phyloP scores from a whole-genome alignment of 2,888 invertebrate genomes.

The Harmothoe impar region DNA sequence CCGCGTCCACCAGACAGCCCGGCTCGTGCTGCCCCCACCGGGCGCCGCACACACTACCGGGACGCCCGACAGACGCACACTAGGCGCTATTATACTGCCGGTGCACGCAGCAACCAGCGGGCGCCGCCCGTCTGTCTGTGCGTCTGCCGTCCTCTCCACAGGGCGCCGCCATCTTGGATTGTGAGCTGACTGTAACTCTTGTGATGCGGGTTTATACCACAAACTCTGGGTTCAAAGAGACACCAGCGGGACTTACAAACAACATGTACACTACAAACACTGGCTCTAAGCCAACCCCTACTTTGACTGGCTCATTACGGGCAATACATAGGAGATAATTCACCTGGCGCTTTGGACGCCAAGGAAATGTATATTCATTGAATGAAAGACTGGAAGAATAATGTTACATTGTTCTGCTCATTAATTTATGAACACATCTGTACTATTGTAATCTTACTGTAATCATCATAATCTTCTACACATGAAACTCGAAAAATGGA shows the following conservation, averaged over 20 bases:
- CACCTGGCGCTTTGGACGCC: background rate
- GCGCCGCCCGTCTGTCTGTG: background rate
- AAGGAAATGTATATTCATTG: background rate
- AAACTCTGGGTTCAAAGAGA: background rate
- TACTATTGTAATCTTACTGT: background rate
- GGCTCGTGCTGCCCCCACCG: background rate
- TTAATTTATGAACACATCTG: background rate
- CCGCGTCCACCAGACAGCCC: background rate
- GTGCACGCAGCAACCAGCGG: background rate
- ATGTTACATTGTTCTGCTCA: background rate
- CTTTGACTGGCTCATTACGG: background rate
- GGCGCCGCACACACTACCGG: background rate
- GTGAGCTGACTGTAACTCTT: background rate
- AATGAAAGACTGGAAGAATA: background rate
- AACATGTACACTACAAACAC: background rate
- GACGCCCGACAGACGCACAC: background rate
- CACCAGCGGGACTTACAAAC: background rate
- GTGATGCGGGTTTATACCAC: background rate
- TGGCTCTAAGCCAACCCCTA: background rate
- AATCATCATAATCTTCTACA: background rate
- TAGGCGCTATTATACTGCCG: background rate
- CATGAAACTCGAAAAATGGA: no score
- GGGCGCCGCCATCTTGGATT: slow-evolving; percentile 32
- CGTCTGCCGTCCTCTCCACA: background rate
- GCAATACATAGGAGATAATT: no score